Base-by-base conservation (phyloP, 2,888 invertebrate genomes). In the Opisthograptis luteolata region DNA sequence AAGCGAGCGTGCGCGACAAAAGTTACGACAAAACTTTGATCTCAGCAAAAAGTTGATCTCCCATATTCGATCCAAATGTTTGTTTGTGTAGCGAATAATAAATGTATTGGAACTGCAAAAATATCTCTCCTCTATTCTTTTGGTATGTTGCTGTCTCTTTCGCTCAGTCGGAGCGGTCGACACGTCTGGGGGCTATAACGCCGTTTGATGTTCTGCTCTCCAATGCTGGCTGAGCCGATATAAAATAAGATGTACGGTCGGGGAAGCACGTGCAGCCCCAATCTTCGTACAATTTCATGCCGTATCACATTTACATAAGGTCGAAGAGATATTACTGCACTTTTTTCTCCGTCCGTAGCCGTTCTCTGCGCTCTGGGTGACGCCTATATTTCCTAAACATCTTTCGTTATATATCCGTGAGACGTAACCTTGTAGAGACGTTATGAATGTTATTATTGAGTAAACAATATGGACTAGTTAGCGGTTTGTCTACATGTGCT, bases 201-300 rank as follows among this genome's bases (percentile, higher is more conserved):
- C 59, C 81, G 86, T 91, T 91, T 91, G 91, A 91, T 91, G 91
- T 78, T 91, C 91, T 88, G 85, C 88, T 87, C 90, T 89, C 91
- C 91, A 91, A 91, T 91, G 82, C 91, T 87, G 81, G 87, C 72
- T 46, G 83, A 80, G 87, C 63, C 84, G 83, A 79, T 86, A 86
- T 87, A 83, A 81, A 80, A 73, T 80, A 81, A 88, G 88, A 87
- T 85, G 86, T 87, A 89, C 90, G 88, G 58, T 55, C 58, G 62
- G 50, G 39, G 30, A 51, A 51, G 50, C 50, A 51, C 50, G 50
- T 51, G 50, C 44, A 51, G 24, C 44, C 9, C 17, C 14, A 51
- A 45, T 14, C 19, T 25, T 45, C 43, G 36, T 17, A 8, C 40
- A 24, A 35, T 10, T 35, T 30, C 41, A 35, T 13, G 30, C 25